Conservation (phyloP, 2,888 invertebrate species). For the Hyposoter dolosus region DNA sequence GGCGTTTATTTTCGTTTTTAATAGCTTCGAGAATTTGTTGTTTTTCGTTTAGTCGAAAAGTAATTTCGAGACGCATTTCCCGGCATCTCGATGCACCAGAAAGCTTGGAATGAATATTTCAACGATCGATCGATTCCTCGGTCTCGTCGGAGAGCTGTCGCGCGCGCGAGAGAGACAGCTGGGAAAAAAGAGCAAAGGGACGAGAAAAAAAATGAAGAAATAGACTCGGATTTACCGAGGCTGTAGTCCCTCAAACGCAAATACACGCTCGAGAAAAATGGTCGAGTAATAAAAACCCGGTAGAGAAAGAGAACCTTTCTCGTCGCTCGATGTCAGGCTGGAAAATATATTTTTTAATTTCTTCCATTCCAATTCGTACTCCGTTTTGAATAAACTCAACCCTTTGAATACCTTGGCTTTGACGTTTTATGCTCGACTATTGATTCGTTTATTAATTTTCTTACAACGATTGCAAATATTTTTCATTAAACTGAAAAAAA, state of each 20-base stretch:
- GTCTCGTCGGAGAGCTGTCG: constrained; percentile 47
- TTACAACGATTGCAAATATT: not conserved
- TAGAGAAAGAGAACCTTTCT: constrained; percentile 3
- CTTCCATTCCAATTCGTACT: not conserved
- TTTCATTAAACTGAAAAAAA: not conserved
- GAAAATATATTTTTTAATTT: constrained; percentile 2
- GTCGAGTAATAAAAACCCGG: constrained; percentile 8
- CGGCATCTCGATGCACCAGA: constrained; percentile 43
- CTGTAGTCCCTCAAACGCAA: constrained; percentile 43
- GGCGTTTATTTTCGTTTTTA: not conserved
- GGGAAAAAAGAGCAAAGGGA: constrained; percentile 33
- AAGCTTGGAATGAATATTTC: constrained; percentile 76
- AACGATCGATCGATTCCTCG: constrained; percentile 78
- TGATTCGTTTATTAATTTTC: not conserved
- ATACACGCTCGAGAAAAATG: constrained; percentile 38
- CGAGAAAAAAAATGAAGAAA: constrained; percentile 26
- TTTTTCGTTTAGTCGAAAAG: not conserved
- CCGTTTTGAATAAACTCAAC: not conserved
- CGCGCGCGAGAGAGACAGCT: constrained; percentile 33
- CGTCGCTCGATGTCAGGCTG: not conserved
- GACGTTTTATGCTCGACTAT: not conserved
- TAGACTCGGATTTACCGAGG: constrained; percentile 26
- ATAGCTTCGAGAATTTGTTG: constrained; percentile 13
- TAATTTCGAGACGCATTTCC: constrained; percentile 37
- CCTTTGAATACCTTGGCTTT: not conserved